phyloP scores from a whole-genome alignment of 2,113 vertebrate genomes.

The Romanogobio albipinnatus region DNA sequence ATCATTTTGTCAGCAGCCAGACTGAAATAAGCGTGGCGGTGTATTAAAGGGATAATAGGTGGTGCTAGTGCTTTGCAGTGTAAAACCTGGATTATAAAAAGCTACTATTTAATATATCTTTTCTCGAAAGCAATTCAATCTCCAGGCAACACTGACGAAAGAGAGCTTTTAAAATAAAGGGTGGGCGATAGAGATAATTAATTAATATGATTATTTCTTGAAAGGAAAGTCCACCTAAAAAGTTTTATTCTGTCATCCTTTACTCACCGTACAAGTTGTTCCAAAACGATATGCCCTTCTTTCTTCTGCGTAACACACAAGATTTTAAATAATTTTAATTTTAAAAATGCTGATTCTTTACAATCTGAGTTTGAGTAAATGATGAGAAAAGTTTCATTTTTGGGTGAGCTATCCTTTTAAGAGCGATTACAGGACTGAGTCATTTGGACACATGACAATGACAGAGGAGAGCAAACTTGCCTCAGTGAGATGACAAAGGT shows the following conservation, averaged over 20 bases:
- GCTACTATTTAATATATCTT: slow-evolving; percentile 65
- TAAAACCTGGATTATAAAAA: slow-evolving; percentile 65
- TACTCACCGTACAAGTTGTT: not conserved
- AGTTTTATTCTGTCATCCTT: not conserved
- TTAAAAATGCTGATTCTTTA: not conserved
- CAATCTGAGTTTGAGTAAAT: not conserved
- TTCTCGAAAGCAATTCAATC: slow-evolving; percentile 62
- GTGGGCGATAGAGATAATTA: not conserved
- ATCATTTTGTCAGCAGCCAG: slow-evolving; percentile 74
- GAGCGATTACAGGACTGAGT: not conserved
- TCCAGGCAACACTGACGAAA: slow-evolving; percentile 45
- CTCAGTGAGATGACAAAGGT: slow-evolving; percentile 26
- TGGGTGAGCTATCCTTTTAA: not conserved
- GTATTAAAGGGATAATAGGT: slow-evolving; percentile 76
- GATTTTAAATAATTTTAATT: too few relatives aligned
- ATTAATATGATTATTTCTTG: slow-evolving; percentile 6
- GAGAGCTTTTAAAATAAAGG: slow-evolving; percentile 22
- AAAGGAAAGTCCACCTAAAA: not conserved
- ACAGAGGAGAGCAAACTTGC: not conserved
- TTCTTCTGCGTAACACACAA: not conserved
- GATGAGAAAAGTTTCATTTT: not conserved
- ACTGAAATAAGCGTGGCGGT: slow-evolving; percentile 63
- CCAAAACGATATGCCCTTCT: not conserved
- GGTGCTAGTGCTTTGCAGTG: slow-evolving; percentile 63
- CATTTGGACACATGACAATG: not conserved